phyloP scores from a whole-genome alignment of 2,888 invertebrate genomes.

The Cephus pygmeus region DNA sequence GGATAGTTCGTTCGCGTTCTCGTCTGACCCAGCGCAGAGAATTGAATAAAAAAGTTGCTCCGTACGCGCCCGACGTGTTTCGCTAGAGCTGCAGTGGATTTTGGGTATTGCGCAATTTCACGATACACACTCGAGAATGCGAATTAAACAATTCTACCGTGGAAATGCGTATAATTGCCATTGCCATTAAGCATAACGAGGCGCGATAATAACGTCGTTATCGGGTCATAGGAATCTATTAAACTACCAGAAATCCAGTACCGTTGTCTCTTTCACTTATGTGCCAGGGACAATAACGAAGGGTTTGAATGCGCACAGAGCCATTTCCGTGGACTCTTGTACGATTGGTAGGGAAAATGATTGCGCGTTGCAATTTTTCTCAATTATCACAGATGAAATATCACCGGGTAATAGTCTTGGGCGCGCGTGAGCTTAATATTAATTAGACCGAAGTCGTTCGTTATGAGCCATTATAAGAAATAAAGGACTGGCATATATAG shows the following conservation, averaged over 20 bases:
- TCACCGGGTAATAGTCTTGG: background rate
- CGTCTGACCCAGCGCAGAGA: background rate
- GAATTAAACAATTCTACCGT: background rate
- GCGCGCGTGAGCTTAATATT: background rate
- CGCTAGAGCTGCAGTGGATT: background rate
- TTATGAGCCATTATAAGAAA: background rate
- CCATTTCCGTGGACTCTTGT: background rate
- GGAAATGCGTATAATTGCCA: background rate
- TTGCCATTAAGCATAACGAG: background rate
- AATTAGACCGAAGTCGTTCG: background rate
- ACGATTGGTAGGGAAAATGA: background rate
- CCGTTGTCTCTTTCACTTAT: background rate
- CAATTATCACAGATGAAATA: background rate
- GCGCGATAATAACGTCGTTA: background rate
- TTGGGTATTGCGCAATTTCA: background rate
- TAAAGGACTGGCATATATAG: background rate
- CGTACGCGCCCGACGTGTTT: background rate
- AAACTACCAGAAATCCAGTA: background rate
- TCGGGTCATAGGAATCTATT: background rate
- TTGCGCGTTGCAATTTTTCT: background rate
- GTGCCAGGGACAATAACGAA: background rate
- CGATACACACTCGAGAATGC: background rate
- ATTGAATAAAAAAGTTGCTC: background rate
- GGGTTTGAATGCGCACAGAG: background rate
- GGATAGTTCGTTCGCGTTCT: background rate